These are phyloP conservation scores for Tretioscincus oriximinensis DNA, from an alignment of 2,113 vertebrate genomes.

Conservation along the genomic window DNA sequence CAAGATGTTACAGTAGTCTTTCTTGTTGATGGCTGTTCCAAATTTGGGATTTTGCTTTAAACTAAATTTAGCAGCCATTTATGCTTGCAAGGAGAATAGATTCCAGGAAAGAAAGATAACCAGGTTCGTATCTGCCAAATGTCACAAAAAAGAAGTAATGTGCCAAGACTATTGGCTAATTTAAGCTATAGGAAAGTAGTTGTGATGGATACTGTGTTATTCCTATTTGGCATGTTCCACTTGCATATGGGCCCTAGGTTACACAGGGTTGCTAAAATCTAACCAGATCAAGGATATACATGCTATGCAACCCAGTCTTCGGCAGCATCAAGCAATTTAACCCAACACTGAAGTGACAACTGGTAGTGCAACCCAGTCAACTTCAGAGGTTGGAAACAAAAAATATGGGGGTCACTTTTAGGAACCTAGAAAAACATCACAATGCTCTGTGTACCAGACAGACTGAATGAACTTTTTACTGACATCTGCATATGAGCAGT, in stretches of 20 bases:
- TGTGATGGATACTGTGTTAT: rapidly evolving
- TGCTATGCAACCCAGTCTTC: too few relatives aligned
- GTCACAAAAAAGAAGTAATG: not conserved
- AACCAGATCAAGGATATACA: not conserved
- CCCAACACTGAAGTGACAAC: too few relatives aligned
- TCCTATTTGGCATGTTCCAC: not conserved
- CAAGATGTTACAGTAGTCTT: not conserved
- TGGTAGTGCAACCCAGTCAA: too few relatives aligned
- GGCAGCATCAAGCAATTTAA: too few relatives aligned
- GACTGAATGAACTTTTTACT: too few relatives aligned
- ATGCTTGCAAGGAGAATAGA: not conserved
- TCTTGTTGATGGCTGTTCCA: not conserved
- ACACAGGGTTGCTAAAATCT: not conserved
- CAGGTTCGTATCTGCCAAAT: not conserved
- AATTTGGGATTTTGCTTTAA: not conserved
- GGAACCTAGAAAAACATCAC: too few relatives aligned
- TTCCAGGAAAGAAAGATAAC: not conserved
- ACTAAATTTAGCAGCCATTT: not conserved
- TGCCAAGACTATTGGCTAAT: not conserved
- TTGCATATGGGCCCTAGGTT: not conserved
- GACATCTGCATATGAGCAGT: too few relatives aligned
- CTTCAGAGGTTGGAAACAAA: too few relatives aligned
- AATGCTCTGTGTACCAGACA: too few relatives aligned
- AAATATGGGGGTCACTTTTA: too few relatives aligned
- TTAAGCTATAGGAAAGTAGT: not conserved